Conservation (phyloP, 2,888 invertebrate species). For the Eueremaeus valkanovi region DNA sequence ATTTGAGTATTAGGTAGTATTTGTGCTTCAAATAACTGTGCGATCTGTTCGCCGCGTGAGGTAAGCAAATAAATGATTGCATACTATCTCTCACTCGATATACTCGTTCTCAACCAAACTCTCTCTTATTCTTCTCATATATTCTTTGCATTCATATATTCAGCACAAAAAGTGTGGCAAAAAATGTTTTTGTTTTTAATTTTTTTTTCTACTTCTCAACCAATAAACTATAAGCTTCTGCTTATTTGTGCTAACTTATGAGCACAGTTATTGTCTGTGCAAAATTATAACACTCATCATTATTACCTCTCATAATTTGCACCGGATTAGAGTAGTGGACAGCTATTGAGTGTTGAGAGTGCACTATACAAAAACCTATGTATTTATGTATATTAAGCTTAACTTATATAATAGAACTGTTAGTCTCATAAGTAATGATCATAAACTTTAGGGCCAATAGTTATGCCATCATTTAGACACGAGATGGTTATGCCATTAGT, state of each 20-base stretch:
- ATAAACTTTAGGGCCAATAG: slow-evolving; percentile 19
- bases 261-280: not conserved
- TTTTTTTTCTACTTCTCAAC: not conserved
- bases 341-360: not conserved
- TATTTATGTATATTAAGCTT: slow-evolving; percentile 17
- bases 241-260: slow-evolving; percentile 2
- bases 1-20: not conserved
- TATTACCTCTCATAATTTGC: slow-evolving; percentile 1
- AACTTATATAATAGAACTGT: not conserved
- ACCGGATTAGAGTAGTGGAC: not conserved
- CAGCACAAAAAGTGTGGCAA: slow-evolving; percentile 8
- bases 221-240: slow-evolving; percentile 4
- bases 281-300: not conserved
- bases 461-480: slow-evolving; percentile 12
- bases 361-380: not conserved
- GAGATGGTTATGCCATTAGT: not conserved
- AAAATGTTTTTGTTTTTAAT: not conserved
- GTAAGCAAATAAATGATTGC: slow-evolving; percentile 20
- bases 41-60: slow-evolving; percentile 6
- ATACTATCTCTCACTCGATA: not conserved
- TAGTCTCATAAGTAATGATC: not conserved
- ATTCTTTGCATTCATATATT: not conserved
- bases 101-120: not conserved
- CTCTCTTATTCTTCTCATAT: not conserved
- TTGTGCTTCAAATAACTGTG: slow-evolving; percentile 1